These are phyloP conservation scores for Tuta absoluta DNA, from an alignment of 2,888 invertebrate species.

Conservation along the genomic window DNA sequence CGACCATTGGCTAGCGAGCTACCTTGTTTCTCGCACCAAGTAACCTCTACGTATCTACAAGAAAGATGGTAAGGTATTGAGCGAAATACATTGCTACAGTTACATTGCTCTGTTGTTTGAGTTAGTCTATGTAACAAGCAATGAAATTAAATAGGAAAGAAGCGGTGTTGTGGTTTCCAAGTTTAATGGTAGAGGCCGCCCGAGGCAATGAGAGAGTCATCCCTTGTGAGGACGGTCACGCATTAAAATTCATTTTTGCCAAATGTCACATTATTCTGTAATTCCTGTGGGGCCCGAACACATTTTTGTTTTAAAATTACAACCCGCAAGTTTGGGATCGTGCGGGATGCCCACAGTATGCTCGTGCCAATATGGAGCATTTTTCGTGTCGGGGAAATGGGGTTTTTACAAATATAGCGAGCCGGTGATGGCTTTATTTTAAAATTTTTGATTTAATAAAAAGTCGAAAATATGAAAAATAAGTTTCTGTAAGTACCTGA, in stretches of 20 bases:
- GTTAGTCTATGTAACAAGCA: background rate
- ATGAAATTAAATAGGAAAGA: background rate
- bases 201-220: slow-evolving; percentile 28
- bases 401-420: slow-evolving; percentile 3
- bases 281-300: slow-evolving; percentile 41
- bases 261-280: slow-evolving; percentile 51
- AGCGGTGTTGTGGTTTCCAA: background rate
- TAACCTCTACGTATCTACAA: background rate
- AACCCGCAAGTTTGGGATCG: slow-evolving; percentile 11
- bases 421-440: background rate
- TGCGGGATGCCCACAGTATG: slow-evolving; percentile 2
- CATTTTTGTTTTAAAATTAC: slow-evolving; percentile 36
- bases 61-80: background rate
- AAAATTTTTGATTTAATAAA: too few relatives aligned
- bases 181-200: slow-evolving; percentile 21
- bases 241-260: slow-evolving; percentile 59
- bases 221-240: slow-evolving; percentile 38
- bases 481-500: too few relatives aligned
- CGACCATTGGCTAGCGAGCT: slow-evolving; percentile 44
- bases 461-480: too few relatives aligned
- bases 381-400: slow-evolving; percentile 22
- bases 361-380: slow-evolving; percentile 25
- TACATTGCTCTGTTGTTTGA: background rate
- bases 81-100: background rate
- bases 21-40: background rate